Conservation (phyloP, 1,140 invertebrate species). For the Meloidogyne hapla region DNA sequence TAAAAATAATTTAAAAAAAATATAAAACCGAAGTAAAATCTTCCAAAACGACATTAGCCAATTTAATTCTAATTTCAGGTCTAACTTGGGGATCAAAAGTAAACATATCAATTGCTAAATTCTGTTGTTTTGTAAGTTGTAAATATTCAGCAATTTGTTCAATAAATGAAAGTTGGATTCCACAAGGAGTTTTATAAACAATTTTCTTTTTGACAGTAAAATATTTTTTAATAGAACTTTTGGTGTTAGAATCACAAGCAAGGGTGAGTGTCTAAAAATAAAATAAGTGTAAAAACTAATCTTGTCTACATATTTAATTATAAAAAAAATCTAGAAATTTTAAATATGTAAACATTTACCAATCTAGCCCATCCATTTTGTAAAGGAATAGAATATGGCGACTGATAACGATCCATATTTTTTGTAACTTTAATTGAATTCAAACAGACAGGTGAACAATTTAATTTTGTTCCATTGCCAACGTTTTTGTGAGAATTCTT, state of each 20-base stretch:
- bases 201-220: conserved; percentile 17
- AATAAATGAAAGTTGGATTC: conserved; percentile 27
- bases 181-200: conserved; percentile 34
- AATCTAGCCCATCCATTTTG: conserved; percentile 29
- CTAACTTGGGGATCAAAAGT: conserved; percentile 31
- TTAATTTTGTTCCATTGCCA: background rate
- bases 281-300: no score
- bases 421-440: background rate
- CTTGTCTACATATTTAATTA: no score
- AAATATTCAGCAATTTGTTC: conserved; percentile 33
- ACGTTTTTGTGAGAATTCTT: background rate
- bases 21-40: conserved; percentile 26
- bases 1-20: background rate
- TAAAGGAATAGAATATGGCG: conserved; percentile 31
- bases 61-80: conserved; percentile 15
- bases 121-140: conserved; percentile 12
- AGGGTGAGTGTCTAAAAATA: background rate
- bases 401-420: background rate
- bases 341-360: no score
- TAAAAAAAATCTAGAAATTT: background rate
- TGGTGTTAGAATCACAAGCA: background rate
- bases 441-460: conserved; percentile 24
- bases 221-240: conserved; percentile 10
- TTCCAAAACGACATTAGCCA: conserved; percentile 21
- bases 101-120: conserved; percentile 35